Evolutionary conservation across 2,797 vertebrate species (phyloP).

Genomic region (Trematomus bernacchii): DNA sequence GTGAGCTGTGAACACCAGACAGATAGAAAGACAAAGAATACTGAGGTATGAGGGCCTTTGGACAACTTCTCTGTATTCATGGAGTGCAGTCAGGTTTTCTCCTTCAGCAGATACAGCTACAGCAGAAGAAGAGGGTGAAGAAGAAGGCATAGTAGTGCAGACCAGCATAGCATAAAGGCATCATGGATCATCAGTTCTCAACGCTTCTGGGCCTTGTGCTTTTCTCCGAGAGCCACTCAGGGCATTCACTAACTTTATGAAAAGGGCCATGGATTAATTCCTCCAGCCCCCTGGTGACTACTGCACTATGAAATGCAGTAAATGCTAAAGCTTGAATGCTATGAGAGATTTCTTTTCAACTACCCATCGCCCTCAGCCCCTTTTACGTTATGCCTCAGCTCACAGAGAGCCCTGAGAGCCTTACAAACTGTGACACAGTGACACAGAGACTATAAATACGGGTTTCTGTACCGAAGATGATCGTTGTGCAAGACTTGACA

Average conservation of each 20-base stretch:
- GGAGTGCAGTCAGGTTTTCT: conserved; percentile 43
- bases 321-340: conserved; percentile 79
- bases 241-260: conserved; percentile 74
- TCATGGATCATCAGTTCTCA: conserved; percentile 82
- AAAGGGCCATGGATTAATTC: conserved; percentile 66
- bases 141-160: conserved; percentile 58
- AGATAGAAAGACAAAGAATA: conserved; percentile 35
- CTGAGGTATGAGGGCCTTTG: conserved; percentile 32
- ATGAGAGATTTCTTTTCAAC: conserved; percentile 72
- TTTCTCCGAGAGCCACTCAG: conserved; percentile 73
- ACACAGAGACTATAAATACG: conserved; percentile 64
- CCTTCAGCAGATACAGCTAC: conserved; percentile 51
- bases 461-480: conserved; percentile 41
- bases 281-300: conserved; percentile 64
- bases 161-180: conserved; percentile 69
- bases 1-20: conserved; percentile 24
- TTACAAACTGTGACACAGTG: conserved; percentile 64
- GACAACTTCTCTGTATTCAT: conserved; percentile 47
- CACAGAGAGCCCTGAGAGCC: conserved; percentile 64
- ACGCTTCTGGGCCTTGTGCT: conserved; percentile 61
- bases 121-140: conserved; percentile 44
- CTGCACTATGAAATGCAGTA: conserved; percentile 81
- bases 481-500: conserved; percentile 27
- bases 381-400: conserved; percentile 65
- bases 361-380: conserved; percentile 55